These are phyloP conservation scores for Dasypus novemcinctus DNA, from an alignment of 2,113 vertebrate species.

Conservation along the genomic window DNA sequence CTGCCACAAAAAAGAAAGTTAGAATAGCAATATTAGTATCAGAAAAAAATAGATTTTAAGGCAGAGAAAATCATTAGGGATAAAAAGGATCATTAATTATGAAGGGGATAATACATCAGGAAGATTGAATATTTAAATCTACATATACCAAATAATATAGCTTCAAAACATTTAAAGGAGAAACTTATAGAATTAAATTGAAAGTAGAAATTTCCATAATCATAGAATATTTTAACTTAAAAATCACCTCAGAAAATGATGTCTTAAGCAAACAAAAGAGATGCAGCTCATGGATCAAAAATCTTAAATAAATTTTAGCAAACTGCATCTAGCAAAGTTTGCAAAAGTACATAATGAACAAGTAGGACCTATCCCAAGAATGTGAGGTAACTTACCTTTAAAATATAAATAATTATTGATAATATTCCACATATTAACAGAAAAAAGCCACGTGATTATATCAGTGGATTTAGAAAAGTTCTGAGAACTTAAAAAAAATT, in stretches of 20 bases:
- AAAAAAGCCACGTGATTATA: background rate
- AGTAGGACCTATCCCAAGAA: background rate
- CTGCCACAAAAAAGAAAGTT: background rate
- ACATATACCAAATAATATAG: background rate
- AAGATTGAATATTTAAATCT: background rate
- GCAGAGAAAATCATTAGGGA: background rate
- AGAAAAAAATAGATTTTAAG: background rate
- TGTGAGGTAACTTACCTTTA: background rate
- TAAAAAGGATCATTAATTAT: background rate
- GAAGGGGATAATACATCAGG: background rate
- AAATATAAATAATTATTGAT: background rate
- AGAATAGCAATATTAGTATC: background rate
- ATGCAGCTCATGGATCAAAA: background rate
- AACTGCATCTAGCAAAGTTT: background rate
- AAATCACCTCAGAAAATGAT: conserved; percentile 23
- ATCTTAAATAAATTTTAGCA: background rate
- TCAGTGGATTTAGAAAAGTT: background rate
- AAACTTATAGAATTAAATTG: background rate
- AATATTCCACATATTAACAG: background rate
- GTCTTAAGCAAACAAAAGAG: conserved; percentile 4
- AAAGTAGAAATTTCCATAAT: background rate
- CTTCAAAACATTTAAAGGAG: background rate
- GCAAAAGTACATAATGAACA: background rate
- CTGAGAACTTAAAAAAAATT: too few species aligned
- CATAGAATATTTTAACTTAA: background rate